Base-by-base conservation (phyloP, 2,113 vertebrate species). In the Parotia lawesii region DNA sequence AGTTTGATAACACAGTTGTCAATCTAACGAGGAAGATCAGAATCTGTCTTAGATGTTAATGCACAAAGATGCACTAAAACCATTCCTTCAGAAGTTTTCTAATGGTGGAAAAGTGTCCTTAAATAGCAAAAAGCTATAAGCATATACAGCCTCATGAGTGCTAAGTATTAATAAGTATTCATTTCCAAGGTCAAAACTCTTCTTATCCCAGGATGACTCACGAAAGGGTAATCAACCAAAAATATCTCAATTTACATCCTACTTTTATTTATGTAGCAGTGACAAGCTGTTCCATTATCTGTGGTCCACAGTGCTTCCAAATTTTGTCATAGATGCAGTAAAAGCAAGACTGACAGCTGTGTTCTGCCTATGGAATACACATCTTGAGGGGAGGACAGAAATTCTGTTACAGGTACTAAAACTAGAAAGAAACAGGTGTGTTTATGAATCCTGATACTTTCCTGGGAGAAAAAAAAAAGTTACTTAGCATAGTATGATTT, bases 221-320 rank as follows among this genome's bases (percentile, higher is more conserved):
- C 28, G 51, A 22, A 95, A 95, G 33, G 45, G 53, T 84, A 93
- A 78, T 58, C 48, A 87, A 85, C 51, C 65, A 84, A 90, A 93
- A 96, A 91, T 85, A 95, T 23, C 61, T 70, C 42, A n/a, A 27
- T 95, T 94, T 82, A 62, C 74, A 95, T 76, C 71, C 78, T 67
- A 95, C 50, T 82, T 78, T 70, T 47, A 87, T 93, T 89, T 89
- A 58, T 76, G 62, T 44, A 79, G 58, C 87, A 76, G 42, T 76
- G 78, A 94, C 95, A 95, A 96, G 70, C 89, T 95, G 87, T 94
- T 93, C 54, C 47, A 91, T 85, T 89, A 92, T 90, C 45, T 91
- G 24, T 66, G 38, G 51, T 80, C 84, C 35, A 72, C 40, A 78
- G 76, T 22, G 53, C 73, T 95, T 93, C 78, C 86, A 93, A 90